A percentile compares a stretch with the other conserved stretches of the same genome.
Evolutionary conservation across 2,888 invertebrate species (phyloP).

Genomic region (Agrochola macilenta): DNA sequence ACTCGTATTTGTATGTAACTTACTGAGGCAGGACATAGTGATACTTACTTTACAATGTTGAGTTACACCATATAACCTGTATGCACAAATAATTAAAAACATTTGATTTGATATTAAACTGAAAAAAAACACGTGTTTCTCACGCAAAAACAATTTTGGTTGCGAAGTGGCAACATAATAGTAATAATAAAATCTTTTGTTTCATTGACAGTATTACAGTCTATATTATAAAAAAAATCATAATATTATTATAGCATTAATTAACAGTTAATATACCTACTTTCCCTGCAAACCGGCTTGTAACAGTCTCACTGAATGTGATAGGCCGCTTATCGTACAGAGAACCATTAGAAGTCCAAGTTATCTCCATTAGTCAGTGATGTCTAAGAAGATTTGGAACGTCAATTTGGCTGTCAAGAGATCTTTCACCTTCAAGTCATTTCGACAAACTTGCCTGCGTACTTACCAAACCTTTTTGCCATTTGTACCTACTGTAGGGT

Average conservation of each 20-base stretch:
- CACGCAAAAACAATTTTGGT: too few relatives aligned
- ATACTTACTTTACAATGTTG: background rate
- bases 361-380: background rate
- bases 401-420: background rate
- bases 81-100: background rate
- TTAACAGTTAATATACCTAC: background rate
- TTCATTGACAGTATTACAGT: background rate
- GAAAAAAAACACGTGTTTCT: background rate
- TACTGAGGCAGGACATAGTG: background rate
- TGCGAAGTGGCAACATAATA: too few relatives aligned
- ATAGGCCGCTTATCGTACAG: background rate
- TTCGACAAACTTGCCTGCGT: background rate
- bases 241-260: background rate
- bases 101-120: too few relatives aligned
- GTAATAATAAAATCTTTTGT: background rate
- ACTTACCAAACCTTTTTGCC: background rate
- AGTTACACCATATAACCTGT: background rate
- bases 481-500: conserved; percentile 2
- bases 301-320: background rate
- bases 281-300: background rate
- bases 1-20: background rate
- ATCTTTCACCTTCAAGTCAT: background rate
- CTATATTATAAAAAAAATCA: too few relatives aligned
- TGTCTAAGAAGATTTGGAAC: background rate
- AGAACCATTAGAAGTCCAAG: background rate